Base-by-base conservation (phyloP, 2,797 vertebrate species). In the Brachymystax lenok region DNA sequence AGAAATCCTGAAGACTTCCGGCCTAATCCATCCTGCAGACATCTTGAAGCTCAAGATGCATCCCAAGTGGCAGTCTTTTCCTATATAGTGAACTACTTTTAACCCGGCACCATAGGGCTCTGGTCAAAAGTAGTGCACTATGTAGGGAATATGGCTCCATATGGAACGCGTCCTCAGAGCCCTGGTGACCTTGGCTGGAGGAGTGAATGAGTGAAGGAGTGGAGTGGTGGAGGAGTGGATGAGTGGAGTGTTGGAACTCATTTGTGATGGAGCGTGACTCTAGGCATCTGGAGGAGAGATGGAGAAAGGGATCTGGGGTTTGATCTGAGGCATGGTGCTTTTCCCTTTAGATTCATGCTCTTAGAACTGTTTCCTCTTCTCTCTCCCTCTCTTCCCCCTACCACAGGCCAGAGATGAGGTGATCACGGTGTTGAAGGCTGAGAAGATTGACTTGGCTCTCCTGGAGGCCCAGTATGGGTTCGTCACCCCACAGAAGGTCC, bases 391-490 rank as follows among this genome's bases (percentile, higher is more conserved):
- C 67, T 33, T 8, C 19, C 30, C 7, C 19, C 3, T 2, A 17
- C 13, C 50, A 28, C 88, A 99, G 98, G 98, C 98, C 90, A 94
- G 96, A 87, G 98, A 99, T 88, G 98, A 99, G 92, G 97, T 99
- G 90, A 99, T 99, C 91, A 96, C 96, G 1, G 95, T 99, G 85
- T 93, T 99, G 86, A 97, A 96, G 85, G 97, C 98, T 67, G 96
- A 99, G 90, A 99, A 99, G 91, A 96, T 97, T n/a, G 96, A 99
- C 88, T 83, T 98, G 90, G 96, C 96, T 50, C 91, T 98, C 87
- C 91, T 99, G 80, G 98, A 99, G 92, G 97, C 96, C 88, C 96
- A 96, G 79, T 99, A 99, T 0, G 97, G 98, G 56, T 98, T 98
- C 77, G 96, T 98, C 73, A 96, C 96, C n/a, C 97, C 98, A 69